Conservation (phyloP, 2,113 vertebrate genomes). For the Spilogale gracilis region DNA sequence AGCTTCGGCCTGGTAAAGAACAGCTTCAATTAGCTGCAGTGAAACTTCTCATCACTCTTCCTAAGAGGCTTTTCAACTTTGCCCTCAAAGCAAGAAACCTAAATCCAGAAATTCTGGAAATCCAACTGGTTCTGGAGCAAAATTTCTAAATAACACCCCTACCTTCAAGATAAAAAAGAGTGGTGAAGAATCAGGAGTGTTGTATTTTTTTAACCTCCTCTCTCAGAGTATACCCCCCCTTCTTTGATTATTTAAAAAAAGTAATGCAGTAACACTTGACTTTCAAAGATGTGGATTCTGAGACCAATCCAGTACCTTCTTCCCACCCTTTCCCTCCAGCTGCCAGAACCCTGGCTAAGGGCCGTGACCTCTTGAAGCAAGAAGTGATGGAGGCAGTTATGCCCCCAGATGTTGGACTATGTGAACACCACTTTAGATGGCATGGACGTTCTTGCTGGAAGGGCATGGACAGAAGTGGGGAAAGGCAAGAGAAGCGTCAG, state of each 20-base stretch:
- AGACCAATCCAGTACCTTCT: neutral
- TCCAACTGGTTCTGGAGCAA: conserved; percentile 40
- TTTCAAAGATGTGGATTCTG: conserved; percentile 45
- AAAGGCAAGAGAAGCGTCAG: neutral
- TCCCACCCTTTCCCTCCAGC: neutral
- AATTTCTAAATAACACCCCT: conserved; percentile 22
- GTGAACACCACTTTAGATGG: neutral
- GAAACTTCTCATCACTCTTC: neutral
- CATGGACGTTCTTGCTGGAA: conserved; percentile 27
- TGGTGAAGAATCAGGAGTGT: neutral
- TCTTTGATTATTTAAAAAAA: neutral
- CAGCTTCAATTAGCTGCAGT: conserved; percentile 34
- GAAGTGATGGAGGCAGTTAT: conserved; percentile 41
- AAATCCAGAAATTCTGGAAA: conserved; percentile 50
- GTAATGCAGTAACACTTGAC: neutral
- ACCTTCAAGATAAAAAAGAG: neutral
- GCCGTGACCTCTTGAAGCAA: neutral
- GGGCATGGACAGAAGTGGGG: conserved; percentile 46
- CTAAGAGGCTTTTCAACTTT: neutral
- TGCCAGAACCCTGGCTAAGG: neutral
- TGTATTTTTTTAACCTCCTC: neutral
- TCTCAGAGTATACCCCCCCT: neutral
- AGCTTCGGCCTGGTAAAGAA: conserved; percentile 62
- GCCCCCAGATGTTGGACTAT: conserved; percentile 24
- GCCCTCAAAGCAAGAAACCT: conserved; percentile 2